Evolutionary conservation across 2,113 vertebrate species (phyloP).

Genomic region (Oenanthe oenanthe): DNA sequence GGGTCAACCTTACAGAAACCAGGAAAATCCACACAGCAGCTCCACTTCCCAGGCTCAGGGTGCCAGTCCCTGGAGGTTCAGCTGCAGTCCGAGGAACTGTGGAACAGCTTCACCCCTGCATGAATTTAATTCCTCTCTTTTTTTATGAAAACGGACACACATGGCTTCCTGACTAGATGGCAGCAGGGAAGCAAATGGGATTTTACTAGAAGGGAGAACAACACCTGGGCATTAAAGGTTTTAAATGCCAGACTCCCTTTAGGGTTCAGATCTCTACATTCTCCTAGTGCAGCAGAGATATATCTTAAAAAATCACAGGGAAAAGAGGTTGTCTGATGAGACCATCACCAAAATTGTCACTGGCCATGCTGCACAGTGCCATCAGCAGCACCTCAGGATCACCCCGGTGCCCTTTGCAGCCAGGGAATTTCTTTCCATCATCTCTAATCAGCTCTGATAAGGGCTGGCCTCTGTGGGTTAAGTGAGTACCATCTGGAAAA

Average conservation of each 20-base stretch:
- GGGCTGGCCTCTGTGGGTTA: not conserved
- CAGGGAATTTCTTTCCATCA: not conserved
- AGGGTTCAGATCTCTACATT: not conserved
- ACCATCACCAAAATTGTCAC: not conserved
- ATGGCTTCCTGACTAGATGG: not conserved
- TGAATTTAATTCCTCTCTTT: conserved; percentile 6
- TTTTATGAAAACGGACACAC: not conserved
- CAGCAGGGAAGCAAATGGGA: not conserved
- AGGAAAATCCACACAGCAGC: not conserved
- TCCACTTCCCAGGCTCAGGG: not conserved
- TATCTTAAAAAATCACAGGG: not conserved
- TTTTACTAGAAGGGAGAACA: not conserved
- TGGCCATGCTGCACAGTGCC: not conserved
- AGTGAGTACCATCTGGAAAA: not conserved
- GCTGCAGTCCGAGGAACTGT: not conserved
- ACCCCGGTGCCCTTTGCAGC: not conserved
- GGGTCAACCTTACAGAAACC: not conserved
- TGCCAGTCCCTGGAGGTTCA: not conserved
- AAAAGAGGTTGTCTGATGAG: not conserved
- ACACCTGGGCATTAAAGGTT: not conserved
- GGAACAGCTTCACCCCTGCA: not conserved
- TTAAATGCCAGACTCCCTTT: not conserved
- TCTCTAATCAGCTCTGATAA: not conserved
- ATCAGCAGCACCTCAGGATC: not conserved
- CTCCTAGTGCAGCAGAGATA: not conserved